Evolutionary conservation across 2,113 vertebrate genomes (phyloP), one percentile per base, ranked within the genome.

Genomic region (Passerina amoena): DNA sequence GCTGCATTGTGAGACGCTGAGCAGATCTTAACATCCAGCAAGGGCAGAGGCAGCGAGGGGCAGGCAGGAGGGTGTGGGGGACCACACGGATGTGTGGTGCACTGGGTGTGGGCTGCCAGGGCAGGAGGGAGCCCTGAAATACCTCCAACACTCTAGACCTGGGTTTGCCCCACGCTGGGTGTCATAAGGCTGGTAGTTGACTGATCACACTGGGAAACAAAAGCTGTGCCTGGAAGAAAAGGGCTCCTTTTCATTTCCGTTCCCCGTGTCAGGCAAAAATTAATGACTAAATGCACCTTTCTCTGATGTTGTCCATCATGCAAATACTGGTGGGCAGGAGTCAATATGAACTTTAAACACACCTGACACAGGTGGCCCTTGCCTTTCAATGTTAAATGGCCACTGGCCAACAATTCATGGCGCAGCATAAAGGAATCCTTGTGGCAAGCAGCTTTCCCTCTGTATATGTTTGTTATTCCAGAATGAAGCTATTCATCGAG

Each of bases 331-430:
- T 93, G 94, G 65, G 84, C 85, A 86, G 91, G 89, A 95, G 96
- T 97, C 96, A 97, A 95, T 96, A 88, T 30, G 83, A 96, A 97
- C 94, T 97, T 97, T 88, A 97, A 98, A 98, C 95, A 98, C 96
- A 97, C 98, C 97, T 98, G 97, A 96, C 82, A 94, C 98, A 96
- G 81, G 96, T 95, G 95, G 89, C 79, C 96, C 82, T 91, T 14
- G 50, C 96, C 83, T 97, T 96, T 96, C 90, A 97, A 94, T 80
- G 85, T 31, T 68, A 57, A 87, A 90, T 97, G 97, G 97, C 97
- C 89, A 73, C 83, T 86, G 87, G 96, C 94, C 95, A 97, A 93
- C 75, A 91, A 87, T 94, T 97, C 96, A 95, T 27, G 7, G 56
- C 1, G 1, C 76, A 92, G 94, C 86, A 87, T 84, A 97, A 94